These are phyloP conservation scores for Liparis tanakae DNA, from an alignment of 2,797 vertebrate species.

Conservation along the genomic window DNA sequence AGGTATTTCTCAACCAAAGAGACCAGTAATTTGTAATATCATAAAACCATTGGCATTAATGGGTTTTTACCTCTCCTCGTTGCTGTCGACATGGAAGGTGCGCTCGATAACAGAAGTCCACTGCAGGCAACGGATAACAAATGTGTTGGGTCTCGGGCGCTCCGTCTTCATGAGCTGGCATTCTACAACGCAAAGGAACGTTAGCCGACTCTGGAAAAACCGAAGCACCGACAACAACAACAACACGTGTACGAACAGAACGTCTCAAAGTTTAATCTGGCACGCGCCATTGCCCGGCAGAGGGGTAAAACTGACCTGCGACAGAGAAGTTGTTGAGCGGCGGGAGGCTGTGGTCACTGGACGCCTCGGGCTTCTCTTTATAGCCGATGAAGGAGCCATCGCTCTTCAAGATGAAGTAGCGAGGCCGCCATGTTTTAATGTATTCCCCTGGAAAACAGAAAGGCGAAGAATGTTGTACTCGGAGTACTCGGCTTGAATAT, in stretches of 20 bases:
- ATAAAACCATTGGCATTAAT: not conserved
- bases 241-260: not conserved
- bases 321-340: constrained; percentile 97
- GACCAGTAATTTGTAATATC: not conserved
- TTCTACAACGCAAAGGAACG: constrained; percentile 77
- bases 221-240: not conserved
- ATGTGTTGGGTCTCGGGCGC: constrained; percentile 92
- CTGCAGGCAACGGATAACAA: constrained; percentile 96
- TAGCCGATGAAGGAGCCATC: constrained; percentile 96
- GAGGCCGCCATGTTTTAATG: constrained; percentile 95
- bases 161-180: constrained; percentile 98
- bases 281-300: not conserved
- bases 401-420: constrained; percentile 95
- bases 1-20: not conserved
- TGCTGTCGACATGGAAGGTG: constrained; percentile 94
- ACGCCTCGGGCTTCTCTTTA: constrained; percentile 91
- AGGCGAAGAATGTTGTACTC: not conserved
- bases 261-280: not conserved
- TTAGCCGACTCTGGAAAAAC: not conserved
- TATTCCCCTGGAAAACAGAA: constrained; percentile 87
- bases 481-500: not conserved
- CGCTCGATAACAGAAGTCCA: constrained; percentile 97
- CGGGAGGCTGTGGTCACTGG: constrained; percentile 87
- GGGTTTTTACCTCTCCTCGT: constrained; percentile 86
- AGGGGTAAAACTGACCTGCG: constrained; percentile 81